Base-by-base conservation (phyloP, 2,797 vertebrate species). In the Alca torda region DNA sequence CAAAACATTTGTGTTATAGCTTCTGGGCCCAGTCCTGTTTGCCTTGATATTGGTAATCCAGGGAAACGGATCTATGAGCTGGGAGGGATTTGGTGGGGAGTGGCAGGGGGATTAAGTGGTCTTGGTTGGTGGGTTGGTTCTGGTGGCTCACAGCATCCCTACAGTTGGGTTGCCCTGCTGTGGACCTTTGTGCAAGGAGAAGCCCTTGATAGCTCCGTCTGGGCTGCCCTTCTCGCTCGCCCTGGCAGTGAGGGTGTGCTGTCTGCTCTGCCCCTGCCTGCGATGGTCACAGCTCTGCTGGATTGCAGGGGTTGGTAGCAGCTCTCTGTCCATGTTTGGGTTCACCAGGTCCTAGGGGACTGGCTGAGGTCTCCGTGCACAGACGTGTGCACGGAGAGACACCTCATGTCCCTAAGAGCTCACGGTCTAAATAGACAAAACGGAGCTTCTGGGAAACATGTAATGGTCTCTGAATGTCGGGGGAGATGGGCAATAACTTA, bases 121-220 rank as follows among this genome's bases (percentile, higher is more conserved):
- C 12, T 56, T 28, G 28, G 16, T 18, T 73, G 35, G 16, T 86
- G 53, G 14, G 23, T 74, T 0, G 1, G 10, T 81, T 88, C 37
- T 65, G n/a, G 61, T 73, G 39, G 80, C 54, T 93, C 33, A 13
- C 39, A 65, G 70, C 50, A 78, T 61, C 61, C 18, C 39, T 72
- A 1, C 33, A 16, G n/a, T 41, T 26, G 30, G 54, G 31, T 45
- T 93, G 64, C 25, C 5, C 56, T 83, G 25, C 73, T 78, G 37
- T 68, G 24, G 41, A 50, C 23, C 7, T 10, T 39, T 11, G 9
- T 31, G 39, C 15, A 15, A 50, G 37, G 63, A 79, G 13, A 46
- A 11, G 46, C 65, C 69, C 59, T 78, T 0, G 1, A 3, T 4
- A 43, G n/a, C 28, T 81, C 7, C 0, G 0, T 17, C 35, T 65